Base-by-base conservation (phyloP, 2,797 vertebrate genomes). In the Acrossocheilus fasciatus region DNA sequence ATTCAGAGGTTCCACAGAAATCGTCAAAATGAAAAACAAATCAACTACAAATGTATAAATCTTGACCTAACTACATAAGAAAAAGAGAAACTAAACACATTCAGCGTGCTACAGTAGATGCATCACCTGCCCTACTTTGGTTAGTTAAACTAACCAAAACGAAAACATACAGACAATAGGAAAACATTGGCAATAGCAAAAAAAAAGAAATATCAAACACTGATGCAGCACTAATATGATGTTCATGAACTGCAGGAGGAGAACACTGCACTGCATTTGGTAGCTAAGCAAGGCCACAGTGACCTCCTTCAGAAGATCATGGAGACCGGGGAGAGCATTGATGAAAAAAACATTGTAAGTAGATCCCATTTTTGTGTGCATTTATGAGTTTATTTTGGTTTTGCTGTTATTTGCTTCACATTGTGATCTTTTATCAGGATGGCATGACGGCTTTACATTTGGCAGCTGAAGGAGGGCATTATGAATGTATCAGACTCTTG, bases 181-280 rank as follows among this genome's bases (percentile, higher is more conserved):
- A 68, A 34, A 34, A 68, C 15, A 18, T 15, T 36, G 15, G 6
- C 62, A 15, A 3, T 66, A 15, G 34, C 62, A 34, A 34, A 66
- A 5, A 0, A 7, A 66, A 34, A 34, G 2, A 18, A 68, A 36
- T 34, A 36, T 7, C 15, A 15, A 36, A 68, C 64, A 68, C 3
- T 17, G 54, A 34, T 39, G 52, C 9, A 36, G 30, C 18, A 6
- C 18, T 57, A 57, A 39, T 54, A 6, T 34, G 26, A 50, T 73
- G 11, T 54, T 68, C 9, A 30, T 74, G 18, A 17, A 89, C 88
- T 85, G 14, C 92, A 98, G 97, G 95, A 96, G 74, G 94, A 95
- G 89, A 97, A 97, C 90, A 96, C 95, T 0, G 96, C 96, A 1
- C 87, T 97, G 70, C 97, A 98, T 91, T 92, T 98, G 81, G 96